Base-by-base conservation (phyloP, 1,140 invertebrate genomes). In the Brachionus rubens region DNA sequence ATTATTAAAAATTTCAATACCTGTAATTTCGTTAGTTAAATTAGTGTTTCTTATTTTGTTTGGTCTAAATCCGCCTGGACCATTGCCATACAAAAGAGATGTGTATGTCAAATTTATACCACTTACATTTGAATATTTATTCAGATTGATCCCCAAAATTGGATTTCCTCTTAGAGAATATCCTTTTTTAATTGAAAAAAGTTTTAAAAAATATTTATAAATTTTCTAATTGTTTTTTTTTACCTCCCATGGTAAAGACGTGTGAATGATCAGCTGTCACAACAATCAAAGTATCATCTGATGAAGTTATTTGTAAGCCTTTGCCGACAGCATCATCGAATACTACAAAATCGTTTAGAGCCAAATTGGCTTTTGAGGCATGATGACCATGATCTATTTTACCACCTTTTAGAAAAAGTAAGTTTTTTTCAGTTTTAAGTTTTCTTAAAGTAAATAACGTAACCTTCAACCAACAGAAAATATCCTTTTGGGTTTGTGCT, bases 381-480 rank as follows among this genome's bases (percentile, higher is more conserved):
- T 96, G 94, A 83, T 96, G 92, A 0, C 90, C 91, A 78, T 89
- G 89, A 83, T 96, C 94, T 46, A 97, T 94, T 36, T 82, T 79
- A 5, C 85, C 87, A 77, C 91, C 90, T 91, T 79, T 10, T 33
- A 7, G 36, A 56, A 56, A 36, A 36, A n/a, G n/a, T n/a, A n/a
- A n/a, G n/a, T n/a, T n/a, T n/a, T n/a, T n/a, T n/a, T n/a, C n/a
- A n/a, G n/a, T n/a, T n/a, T n/a, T n/a, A n/a, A n/a, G n/a, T n/a
- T n/a, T n/a, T n/a, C n/a, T n/a, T n/a, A n/a, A n/a, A n/a, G n/a
- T n/a, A n/a, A n/a, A n/a, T n/a, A n/a, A n/a, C n/a, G n/a, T n/a
- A n/a, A 92, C 91, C 92, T 88, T 95, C 93, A 4, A 94, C 91
- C 79, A 95, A 90, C 14, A 95, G 83, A 81, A 95, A 92, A 82